Percentiles rank a stretch among this genome's conserved stretches.
Evolutionary conservation across 2,888 invertebrate genomes (phyloP).

Genomic region (Hypomecis atomaria): DNA sequence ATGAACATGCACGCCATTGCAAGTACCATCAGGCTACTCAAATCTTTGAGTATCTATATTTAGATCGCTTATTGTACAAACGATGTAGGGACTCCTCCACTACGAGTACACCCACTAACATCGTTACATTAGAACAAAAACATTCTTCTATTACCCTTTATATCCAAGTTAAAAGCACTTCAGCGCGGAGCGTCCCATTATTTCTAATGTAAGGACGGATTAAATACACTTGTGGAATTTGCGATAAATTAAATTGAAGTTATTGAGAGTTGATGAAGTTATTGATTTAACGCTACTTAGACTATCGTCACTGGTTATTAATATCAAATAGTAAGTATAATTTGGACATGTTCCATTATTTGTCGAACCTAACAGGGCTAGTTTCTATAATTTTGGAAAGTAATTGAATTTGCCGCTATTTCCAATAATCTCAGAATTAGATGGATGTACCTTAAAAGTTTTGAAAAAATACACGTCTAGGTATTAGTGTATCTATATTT

Average conservation of each 20-base stretch:
- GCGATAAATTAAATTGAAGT: conserved; percentile 22
- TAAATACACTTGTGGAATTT: conserved; percentile 31
- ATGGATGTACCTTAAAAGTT: too few species aligned
- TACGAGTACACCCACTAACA: conserved; percentile 6
- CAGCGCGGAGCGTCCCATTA: conserved; percentile 31
- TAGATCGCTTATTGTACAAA: not conserved
- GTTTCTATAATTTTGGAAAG: too few species aligned
- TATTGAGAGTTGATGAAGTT: not conserved
- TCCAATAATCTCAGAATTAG: too few species aligned
- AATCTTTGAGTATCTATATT: not conserved
- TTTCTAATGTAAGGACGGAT: conserved; percentile 34
- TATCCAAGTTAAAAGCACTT: conserved; percentile 38
- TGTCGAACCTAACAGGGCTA: too few species aligned
- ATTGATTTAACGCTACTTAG: conserved; percentile 5
- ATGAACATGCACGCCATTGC: too few species aligned
- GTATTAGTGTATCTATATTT: too few species aligned
- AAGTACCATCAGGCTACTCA: not conserved
- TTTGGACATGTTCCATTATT: too few species aligned
- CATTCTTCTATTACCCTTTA: conserved; percentile 33
- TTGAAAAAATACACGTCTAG: too few species aligned
- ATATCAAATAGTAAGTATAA: too few species aligned
- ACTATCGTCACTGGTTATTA: conserved; percentile 1
- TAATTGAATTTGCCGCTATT: too few species aligned
- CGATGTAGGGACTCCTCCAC: not conserved
- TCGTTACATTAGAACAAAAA: conserved; percentile 22